These are phyloP conservation scores for Porites australiensis DNA, from an alignment of 64 coral and sea anemone genomes.

Conservation along the genomic window DNA sequence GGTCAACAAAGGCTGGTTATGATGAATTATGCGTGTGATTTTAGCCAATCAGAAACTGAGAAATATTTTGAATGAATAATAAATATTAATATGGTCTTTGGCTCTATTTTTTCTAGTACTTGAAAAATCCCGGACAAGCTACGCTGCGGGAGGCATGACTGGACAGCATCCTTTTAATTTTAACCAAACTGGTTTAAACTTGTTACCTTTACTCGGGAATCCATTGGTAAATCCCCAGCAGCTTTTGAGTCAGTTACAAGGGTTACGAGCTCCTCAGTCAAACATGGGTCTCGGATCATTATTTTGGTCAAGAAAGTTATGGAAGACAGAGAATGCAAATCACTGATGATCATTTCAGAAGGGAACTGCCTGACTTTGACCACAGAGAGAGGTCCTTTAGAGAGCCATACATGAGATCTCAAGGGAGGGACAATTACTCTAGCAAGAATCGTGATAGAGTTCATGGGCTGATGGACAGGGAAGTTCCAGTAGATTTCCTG, in stretches of 20 bases:
- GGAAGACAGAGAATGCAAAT: no score
- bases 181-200: not conserved
- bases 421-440: not conserved
- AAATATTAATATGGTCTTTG: no score
- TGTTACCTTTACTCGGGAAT: slow-evolving; percentile 5
- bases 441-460: not conserved
- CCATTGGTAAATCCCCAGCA: slow-evolving; percentile 10
- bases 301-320: no score
- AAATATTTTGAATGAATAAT: no score
- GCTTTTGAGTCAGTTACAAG: not conserved
- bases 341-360: not conserved
- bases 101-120: not conserved
- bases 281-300: not conserved
- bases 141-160: not conserved
- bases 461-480: not conserved
- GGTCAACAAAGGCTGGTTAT: no score
- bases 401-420: not conserved
- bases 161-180: not conserved
- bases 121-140: not conserved
- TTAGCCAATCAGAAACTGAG: no score
- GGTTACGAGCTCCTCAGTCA: not conserved
- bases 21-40: no score
- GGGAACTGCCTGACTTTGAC: not conserved
- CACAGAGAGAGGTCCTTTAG: not conserved
- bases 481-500: not conserved